Base-by-base conservation (phyloP, 2,113 vertebrate genomes). In the Rhea pennata region DNA sequence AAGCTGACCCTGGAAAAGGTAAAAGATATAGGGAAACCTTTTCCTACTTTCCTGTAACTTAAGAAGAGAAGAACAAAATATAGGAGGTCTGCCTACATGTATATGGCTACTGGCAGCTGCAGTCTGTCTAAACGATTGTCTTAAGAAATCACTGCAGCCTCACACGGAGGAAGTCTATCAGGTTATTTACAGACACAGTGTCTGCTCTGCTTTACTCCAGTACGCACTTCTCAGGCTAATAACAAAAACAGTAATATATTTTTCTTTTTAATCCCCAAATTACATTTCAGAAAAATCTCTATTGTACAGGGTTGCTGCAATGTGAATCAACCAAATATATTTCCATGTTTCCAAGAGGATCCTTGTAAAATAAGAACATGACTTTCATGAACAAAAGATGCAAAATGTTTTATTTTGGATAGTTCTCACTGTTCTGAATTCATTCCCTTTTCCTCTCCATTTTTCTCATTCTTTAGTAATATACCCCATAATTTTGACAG, bases 41-140 rank as follows among this genome's bases (percentile, higher is more conserved):
- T 36, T 71, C 24, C 10, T 26, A 36, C 6, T 11, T n/a, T 71
- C 33, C 67, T 22, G 6, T 56, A 56, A 31, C 27, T 24, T 26
- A 26, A 26, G 46, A 12, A 15, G 48, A 51, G 23, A 71, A n/a
- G n/a, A 51, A 15, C 15, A 33, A 23, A 9, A 7, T 8, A 9
- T 3, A 2, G 16, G 33, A 46, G 22, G 29, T 4, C 13, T 33
- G 26, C 11, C 46, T 53, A 7, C 9, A 26, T 62, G 51, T 29
- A 36, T 8, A 1, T 3, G 15, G 17, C 12, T 16, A 2, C 0
- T 5, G 51, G 58, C 58, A 59, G 56, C 27, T 23, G 17, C 8
- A 7, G 53, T 5, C 0, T 0, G 3, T 29, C 65, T 61, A 50
- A 27, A 50, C 44, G 8, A 1, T 2, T 31, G 9, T 33, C 36